phyloP scores from a whole-genome alignment of 2,888 invertebrate genomes.

The Amiota minor region DNA sequence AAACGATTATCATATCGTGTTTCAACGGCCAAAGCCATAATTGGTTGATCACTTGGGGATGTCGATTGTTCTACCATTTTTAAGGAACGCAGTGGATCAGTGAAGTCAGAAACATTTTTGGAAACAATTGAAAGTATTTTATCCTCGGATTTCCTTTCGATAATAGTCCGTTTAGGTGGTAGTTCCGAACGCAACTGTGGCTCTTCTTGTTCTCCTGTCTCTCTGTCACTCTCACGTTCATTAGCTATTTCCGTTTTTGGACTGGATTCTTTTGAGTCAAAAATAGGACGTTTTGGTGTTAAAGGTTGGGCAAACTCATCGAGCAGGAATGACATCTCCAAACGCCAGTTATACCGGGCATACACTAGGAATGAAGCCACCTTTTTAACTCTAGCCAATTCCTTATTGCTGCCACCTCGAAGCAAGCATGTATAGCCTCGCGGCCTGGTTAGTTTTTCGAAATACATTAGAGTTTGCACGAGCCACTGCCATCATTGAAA shows the following conservation, averaged over 20 bases:
- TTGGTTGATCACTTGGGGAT: conserved; percentile 69
- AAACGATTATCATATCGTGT: conserved; percentile 80
- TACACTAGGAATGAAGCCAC: conserved; percentile 86
- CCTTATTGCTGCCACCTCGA: conserved; percentile 85
- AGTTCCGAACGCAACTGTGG: conserved; percentile 40
- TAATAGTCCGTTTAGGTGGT: conserved; percentile 43
- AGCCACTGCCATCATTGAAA: conserved; percentile 76
- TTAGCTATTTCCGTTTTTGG: conserved; percentile 58
- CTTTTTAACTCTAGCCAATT: conserved; percentile 86
- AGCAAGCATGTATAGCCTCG: conserved; percentile 91
- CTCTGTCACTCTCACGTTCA: conserved; percentile 52
- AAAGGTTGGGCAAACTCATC: conserved; percentile 89
- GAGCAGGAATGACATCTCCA: conserved; percentile 92
- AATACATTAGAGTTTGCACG: conserved; percentile 89
- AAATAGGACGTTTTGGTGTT: conserved; percentile 75
- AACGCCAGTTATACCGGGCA: conserved; percentile 86
- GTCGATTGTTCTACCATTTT: conserved; percentile 70
- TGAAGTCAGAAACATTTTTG: conserved; percentile 79
- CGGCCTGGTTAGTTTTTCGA: conserved; percentile 90
- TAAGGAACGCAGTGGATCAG: conserved; percentile 84
- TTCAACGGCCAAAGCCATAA: conserved; percentile 73
- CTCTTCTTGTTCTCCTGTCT: conserved; percentile 43
- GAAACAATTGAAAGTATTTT: conserved; percentile 76
- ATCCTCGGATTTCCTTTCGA: conserved; percentile 70
- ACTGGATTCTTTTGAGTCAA: conserved; percentile 73